Base-by-base conservation (phyloP, 2,113 vertebrate genomes). In the Coregonus clupeaformis region DNA sequence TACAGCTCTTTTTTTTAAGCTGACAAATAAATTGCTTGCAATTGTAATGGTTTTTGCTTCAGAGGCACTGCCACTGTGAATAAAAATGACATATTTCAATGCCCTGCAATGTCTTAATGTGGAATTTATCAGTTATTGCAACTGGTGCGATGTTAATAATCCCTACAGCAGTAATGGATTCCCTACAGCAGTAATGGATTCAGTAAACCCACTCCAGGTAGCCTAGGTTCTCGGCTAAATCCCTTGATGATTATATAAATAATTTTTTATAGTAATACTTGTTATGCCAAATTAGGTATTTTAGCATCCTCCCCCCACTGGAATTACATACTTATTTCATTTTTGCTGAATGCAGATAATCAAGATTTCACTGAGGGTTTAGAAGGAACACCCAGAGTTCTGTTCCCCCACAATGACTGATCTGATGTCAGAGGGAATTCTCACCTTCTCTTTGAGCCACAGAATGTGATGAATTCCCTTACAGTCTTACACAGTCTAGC, bases 251-350 rank as follows among this genome's bases (percentile, higher is more conserved):
- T 89, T 85, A 86, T 83, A 85, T 82, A 87, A 93, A 90, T 87
- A 73, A 2, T 42, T 42, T 85, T 88, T 90, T 86, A 83, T 84
- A 80, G 85, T 83, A 81, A 86, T 82, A 88, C 83, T 88, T 89
- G 90, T 91, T 92, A 90, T 86, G 87, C 90, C 88, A 91, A 92
- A 92, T 93, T 82, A 91, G 86, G 74, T 91, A 73, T 81, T 87
- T 91, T 84, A 91, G 80, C 68, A 83, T 81, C 73, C 70, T 2
- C 69, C 79, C 86, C 83, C 83, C 84, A 82, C 80, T 84, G 89
- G 86, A 89, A 91, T 91, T 89, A 92, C 72, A 81, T 77, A 22
- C 71, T 74, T 87, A 42, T 42, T 42, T 42, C 9, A 42, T 85
- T 86, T 88, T 80, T 86, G 72, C 77, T 86, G 83, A 89, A 89